Evolutionary conservation across 2,113 vertebrate genomes (phyloP).

Genomic region (Urocolius indicus): DNA sequence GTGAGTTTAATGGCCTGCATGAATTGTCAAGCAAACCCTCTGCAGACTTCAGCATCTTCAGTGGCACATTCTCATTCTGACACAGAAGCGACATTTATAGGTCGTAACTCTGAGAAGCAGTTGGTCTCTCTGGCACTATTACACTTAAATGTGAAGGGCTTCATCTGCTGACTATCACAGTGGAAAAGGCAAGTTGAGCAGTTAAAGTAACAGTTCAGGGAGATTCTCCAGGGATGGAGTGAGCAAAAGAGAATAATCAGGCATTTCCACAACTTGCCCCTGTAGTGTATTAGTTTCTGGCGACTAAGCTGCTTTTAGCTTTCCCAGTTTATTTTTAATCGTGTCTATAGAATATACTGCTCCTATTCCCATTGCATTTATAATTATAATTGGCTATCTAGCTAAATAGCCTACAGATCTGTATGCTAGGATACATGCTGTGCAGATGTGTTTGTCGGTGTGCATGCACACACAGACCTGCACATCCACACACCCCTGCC

Average conservation of each 20-base stretch:
- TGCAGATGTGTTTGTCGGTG: background rate
- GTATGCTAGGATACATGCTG: conserved; percentile 13
- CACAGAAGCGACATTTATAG: conserved; percentile 76
- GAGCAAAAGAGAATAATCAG: conserved; percentile 74
- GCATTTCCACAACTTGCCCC: conserved; percentile 64
- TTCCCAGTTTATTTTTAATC: conserved; percentile 63
- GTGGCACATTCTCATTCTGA: conserved; percentile 64
- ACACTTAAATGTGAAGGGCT: conserved; percentile 77
- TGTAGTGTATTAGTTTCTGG: conserved; percentile 61
- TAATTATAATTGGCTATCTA: conserved; percentile 62
- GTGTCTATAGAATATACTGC: background rate
- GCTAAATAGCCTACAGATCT: background rate
- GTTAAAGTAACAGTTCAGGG: conserved; percentile 73
- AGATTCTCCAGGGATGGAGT: conserved; percentile 67
- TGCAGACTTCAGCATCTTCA: conserved; percentile 77
- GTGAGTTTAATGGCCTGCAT: conserved; percentile 85
- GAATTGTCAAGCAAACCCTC: conserved; percentile 84
- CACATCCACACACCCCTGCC: conserved; percentile 23
- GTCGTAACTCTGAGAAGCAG: conserved; percentile 76
- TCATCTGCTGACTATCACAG: conserved; percentile 78
- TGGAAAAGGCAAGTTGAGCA: conserved; percentile 78
- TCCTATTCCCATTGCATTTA: conserved; percentile 45
- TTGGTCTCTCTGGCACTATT: conserved; percentile 79
- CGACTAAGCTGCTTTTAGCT: conserved; percentile 62
- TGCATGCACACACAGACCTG: background rate